phyloP scores from a whole-genome alignment of 1,140 invertebrate species.

The Pissodes strobi region DNA sequence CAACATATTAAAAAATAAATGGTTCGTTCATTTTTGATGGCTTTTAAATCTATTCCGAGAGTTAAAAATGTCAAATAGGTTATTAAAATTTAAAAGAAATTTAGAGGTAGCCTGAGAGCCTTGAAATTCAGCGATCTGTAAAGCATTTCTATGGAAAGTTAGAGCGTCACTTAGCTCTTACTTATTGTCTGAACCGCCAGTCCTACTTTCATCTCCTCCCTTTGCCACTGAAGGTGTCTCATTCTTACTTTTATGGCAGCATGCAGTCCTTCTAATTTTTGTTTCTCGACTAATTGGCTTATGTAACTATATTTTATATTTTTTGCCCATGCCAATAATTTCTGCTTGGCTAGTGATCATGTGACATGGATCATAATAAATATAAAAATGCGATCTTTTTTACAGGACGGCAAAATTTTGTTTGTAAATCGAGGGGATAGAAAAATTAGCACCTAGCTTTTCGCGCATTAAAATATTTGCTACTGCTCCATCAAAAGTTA shows the following conservation, averaged over 20 bases:
- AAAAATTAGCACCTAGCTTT: conserved; percentile 22
- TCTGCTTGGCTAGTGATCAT: conserved; percentile 18
- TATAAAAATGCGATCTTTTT: conserved; percentile 13
- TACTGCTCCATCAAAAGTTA: conserved; percentile 37
- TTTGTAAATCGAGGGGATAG: conserved; percentile 12
- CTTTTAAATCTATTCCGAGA: conserved; percentile 28
- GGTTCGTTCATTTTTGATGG: conserved; percentile 25
- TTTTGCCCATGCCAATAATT: neutral
- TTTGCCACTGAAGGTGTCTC: conserved; percentile 1
- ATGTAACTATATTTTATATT: conserved; percentile 18
- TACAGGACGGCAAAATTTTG: conserved; percentile 27
- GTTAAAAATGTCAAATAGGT: conserved; percentile 50
- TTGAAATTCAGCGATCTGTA: conserved; percentile 39
- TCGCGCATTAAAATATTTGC: conserved; percentile 26
- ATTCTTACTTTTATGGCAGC: conserved; percentile 9
- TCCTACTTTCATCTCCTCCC: conserved; percentile 41
- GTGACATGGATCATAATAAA: conserved; percentile 21
- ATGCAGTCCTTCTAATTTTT: conserved; percentile 21
- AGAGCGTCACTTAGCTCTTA: conserved; percentile 42
- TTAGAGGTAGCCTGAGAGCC: conserved; percentile 36
- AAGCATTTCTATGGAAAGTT: conserved; percentile 18
- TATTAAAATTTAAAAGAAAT: conserved; percentile 46
- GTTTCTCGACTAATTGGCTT: neutral
- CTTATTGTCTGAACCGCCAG: conserved; percentile 47
- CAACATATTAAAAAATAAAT: conserved; percentile 30